Conservation (phyloP, 2,888 invertebrate species). For the Parthenolecanium corni region DNA sequence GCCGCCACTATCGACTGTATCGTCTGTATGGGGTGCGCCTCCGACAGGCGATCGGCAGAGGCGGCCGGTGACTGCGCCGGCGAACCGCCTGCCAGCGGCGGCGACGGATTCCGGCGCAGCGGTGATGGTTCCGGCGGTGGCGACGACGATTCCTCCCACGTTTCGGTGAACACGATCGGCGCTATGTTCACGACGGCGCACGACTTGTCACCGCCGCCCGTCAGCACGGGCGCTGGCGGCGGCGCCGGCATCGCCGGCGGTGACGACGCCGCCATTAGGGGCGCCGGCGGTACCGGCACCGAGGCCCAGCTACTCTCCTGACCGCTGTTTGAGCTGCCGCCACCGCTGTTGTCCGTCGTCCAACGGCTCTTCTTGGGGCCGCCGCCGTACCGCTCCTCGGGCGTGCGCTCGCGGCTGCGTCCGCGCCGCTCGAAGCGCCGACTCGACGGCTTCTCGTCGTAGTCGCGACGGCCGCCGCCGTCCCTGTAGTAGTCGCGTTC, state of each 20-base stretch:
- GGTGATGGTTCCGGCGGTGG: background rate
- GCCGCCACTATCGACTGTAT: too few relatives aligned
- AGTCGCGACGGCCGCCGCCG: background rate
- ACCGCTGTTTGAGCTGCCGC: background rate
- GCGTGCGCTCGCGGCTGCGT: conserved; percentile 1
- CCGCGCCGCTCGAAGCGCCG: conserved; percentile 6
- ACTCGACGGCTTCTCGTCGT: conserved; percentile 1
- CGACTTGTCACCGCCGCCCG: too few relatives aligned
- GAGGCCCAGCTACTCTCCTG: background rate
- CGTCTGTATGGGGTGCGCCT: too few relatives aligned
- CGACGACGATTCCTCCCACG: background rate
- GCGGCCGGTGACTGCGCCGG: too few relatives aligned
- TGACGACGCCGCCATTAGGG: background rate
- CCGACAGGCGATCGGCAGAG: too few relatives aligned
- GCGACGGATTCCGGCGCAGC: too few relatives aligned
- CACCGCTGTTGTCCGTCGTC: conserved; percentile 4
- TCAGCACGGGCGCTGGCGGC: background rate
- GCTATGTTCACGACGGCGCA: background rate
- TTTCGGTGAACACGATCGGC: background rate
- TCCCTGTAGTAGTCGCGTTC: conserved; percentile 5
- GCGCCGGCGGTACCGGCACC: background rate
- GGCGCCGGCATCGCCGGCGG: too few relatives aligned
- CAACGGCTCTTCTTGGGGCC: conserved; percentile 27
- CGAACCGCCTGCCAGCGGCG: too few relatives aligned
- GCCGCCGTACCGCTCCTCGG: background rate